Evolutionary conservation across 2,797 vertebrate species (phyloP).

Genomic region (Acanthurus lineatus): DNA sequence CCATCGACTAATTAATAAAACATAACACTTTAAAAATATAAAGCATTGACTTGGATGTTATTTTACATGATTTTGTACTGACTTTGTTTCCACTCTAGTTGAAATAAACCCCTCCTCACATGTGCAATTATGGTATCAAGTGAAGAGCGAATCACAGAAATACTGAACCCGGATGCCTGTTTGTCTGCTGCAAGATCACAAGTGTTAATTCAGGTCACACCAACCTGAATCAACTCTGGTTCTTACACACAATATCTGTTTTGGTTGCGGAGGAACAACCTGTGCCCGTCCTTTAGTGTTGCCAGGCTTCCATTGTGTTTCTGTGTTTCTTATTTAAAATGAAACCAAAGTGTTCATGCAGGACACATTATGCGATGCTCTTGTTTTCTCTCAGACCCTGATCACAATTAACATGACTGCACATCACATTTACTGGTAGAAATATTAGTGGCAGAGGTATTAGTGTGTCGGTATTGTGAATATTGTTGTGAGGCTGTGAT

Average conservation of each 20-base stretch:
- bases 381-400: conserved; percentile 3
- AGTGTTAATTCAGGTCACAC: conserved; percentile 20
- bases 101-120: no score
- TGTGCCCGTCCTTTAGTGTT: not conserved
- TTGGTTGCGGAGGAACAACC: conserved; percentile 30
- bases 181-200: conserved; percentile 24
- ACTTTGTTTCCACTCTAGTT: no score
- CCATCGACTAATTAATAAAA: conserved; percentile 7
- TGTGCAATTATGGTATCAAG: no score
- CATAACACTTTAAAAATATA: not conserved
- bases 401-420: conserved; percentile 36
- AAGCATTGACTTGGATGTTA: not conserved
- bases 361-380: not conserved
- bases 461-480: conserved; percentile 1
- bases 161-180: not conserved
- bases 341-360: conserved; percentile 21
- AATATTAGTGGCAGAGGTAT: not conserved
- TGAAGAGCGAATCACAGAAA: conserved; percentile 15
- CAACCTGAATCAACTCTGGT: conserved; percentile 24
- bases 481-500: conserved; percentile 24
- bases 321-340: conserved; percentile 37
- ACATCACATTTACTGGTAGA: conserved; percentile 21
- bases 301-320: conserved; percentile 34
- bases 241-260: conserved; percentile 14
- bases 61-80: no score